A percentile compares a stretch with the other conserved stretches of the same genome.
phyloP scores from a whole-genome alignment of 2,113 vertebrate species.

The Sebastes schlegelii region DNA sequence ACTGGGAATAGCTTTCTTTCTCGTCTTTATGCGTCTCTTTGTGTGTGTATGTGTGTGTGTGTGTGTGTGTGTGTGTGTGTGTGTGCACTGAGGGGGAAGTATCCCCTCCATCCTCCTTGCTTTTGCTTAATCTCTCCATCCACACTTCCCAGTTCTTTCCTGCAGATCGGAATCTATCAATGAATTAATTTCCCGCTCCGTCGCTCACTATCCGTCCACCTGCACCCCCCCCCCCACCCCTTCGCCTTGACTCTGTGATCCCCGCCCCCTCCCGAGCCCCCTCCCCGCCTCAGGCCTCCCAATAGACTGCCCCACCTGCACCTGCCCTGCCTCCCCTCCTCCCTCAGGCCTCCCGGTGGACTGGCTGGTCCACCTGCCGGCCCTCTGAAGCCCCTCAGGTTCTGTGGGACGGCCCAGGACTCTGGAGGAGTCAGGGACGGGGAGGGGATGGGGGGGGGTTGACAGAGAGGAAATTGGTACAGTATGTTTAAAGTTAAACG shows the following conservation, averaged over 20 bases:
- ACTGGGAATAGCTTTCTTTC: conserved; percentile 28
- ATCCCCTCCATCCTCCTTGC: conserved; percentile 10
- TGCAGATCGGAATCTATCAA: conserved; percentile 77
- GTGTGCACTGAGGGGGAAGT: conserved; percentile 12
- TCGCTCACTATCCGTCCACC: conserved; percentile 48
- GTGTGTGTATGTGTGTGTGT: not conserved
- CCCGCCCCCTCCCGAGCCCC: not conserved
- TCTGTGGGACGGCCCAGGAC: conserved; percentile 35
- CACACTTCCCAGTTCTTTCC: conserved; percentile 58
- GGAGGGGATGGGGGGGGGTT: accelerated
- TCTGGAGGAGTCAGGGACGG: not conserved
- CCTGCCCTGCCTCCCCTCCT: not conserved
- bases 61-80: conserved; percentile 3
- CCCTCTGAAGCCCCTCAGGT: conserved; percentile 55
- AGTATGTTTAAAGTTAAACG: conserved; percentile 46
- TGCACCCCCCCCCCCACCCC: conserved; percentile 13
- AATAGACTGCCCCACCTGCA: conserved; percentile 49
- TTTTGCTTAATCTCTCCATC: conserved; percentile 67
- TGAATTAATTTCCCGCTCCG: conserved; percentile 76
- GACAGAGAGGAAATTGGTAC: conserved; percentile 33
- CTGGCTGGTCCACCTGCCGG: conserved; percentile 46
- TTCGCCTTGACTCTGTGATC: not conserved
- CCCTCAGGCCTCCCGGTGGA: conserved; percentile 37
- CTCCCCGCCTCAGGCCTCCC: conserved; percentile 9
- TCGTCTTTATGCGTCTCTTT: conserved; percentile 5